These are phyloP conservation scores for Sarcophaga peregrina DNA, from an alignment of 1,140 invertebrate species.

Conservation along the genomic window DNA sequence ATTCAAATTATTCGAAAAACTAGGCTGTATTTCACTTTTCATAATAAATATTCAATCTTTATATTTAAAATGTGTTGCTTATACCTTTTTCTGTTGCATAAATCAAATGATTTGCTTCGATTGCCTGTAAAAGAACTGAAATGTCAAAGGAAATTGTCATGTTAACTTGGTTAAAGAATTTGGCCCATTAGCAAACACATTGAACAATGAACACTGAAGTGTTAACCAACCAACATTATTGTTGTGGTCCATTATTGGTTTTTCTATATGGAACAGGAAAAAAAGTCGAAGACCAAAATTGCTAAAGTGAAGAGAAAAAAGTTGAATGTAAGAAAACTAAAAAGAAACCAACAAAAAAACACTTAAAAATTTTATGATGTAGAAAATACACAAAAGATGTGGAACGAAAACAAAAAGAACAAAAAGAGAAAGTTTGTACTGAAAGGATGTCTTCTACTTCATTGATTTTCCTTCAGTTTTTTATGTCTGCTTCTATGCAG, in stretches of 20 bases:
- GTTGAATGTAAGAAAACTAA: no score
- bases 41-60: neutral
- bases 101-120: neutral
- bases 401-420: neutral
- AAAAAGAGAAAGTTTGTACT: no score
- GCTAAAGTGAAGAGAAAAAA: no score
- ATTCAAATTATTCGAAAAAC: no score
- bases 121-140: neutral
- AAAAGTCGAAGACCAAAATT: neutral
- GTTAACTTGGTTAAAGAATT: neutral
- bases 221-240: conserved; percentile 4
- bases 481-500: neutral
- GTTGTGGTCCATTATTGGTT: neutral
- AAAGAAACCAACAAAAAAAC: neutral
- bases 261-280: neutral
- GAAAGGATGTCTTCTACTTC: neutral
- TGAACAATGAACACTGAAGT: neutral
- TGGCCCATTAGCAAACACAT: neutral
- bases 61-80: neutral
- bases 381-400: neutral
- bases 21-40: no score
- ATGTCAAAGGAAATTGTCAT: neutral
- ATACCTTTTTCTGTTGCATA: neutral
- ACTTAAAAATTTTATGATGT: neutral
- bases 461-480: neutral